Evolutionary conservation across 23 tunicate genomes (phyloP).

Genomic region (Trididemnum miniatum): DNA sequence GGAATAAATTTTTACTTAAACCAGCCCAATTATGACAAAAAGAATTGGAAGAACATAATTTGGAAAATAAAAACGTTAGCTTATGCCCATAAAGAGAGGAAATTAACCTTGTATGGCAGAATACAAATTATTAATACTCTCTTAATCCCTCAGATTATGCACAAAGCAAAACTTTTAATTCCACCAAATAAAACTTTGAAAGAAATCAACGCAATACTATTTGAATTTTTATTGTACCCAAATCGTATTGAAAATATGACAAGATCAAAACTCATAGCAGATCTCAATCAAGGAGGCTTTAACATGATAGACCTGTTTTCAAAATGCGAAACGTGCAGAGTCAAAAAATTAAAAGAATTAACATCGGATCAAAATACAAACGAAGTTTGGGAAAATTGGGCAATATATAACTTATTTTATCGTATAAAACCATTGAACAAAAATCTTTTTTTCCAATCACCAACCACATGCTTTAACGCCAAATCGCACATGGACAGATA

Average conservation of each 20-base stretch:
- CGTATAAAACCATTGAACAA: neutral
- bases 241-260: neutral
- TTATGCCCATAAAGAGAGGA: neutral
- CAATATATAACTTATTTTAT: neutral
- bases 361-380: neutral
- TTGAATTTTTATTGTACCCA: neutral
- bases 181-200: neutral
- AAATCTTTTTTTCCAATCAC: neutral
- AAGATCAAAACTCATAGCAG: conserved; percentile 1
- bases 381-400: neutral
- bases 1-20: conserved; percentile 1
- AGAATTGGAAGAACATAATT: neutral
- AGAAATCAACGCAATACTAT: neutral
- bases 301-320: neutral
- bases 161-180: neutral
- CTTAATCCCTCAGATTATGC: neutral
- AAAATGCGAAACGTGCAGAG: neutral
- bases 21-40: neutral
- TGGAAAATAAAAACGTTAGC: neutral
- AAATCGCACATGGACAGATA: neutral
- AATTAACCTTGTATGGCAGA: conserved; percentile 7
- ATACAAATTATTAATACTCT: neutral
- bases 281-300: neutral
- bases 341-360: neutral
- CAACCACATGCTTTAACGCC: neutral